Evolutionary conservation across 2,888 invertebrate genomes (phyloP).

Genomic region (Aphidius colemani): DNA sequence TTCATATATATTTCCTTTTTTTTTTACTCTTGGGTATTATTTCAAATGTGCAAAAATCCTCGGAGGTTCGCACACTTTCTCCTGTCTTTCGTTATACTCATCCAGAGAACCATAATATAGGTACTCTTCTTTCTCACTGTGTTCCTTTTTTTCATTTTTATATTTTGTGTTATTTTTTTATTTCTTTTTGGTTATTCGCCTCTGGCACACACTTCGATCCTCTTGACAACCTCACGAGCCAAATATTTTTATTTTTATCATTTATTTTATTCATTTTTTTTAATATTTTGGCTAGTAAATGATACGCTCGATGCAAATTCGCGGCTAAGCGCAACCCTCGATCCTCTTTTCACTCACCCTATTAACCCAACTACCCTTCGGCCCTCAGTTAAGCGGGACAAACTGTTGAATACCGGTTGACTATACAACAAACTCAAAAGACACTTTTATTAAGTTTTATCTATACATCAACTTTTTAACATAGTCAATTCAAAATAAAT

Average conservation of each 20-base stretch:
- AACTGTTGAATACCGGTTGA: conserved; percentile 31
- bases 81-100: conserved; percentile 27
- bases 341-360: conserved; percentile 17
- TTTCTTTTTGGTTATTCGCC: background rate
- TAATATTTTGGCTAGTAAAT: conserved; percentile 1
- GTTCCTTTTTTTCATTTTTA: background rate
- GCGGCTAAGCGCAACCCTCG: conserved; percentile 11
- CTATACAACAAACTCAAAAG: conserved; percentile 7
- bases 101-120: background rate
- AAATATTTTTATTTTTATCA: too few species aligned
- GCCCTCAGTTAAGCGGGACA: conserved; percentile 24
- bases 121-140: conserved; percentile 5
- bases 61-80: conserved; percentile 28
- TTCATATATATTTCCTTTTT: conserved; percentile 23
- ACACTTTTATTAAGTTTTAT: too few species aligned
- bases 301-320: conserved; percentile 20
- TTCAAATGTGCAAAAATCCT: conserved; percentile 34
- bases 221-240: conserved; percentile 8
- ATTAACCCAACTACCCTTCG: conserved; percentile 14
- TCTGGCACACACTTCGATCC: background rate
- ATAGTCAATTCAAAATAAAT: too few species aligned
- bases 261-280: background rate
- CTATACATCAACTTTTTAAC: too few species aligned
- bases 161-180: background rate
- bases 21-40: conserved; percentile 30